Percentiles rank a stretch among this genome's conserved stretches.
phyloP scores from a whole-genome alignment of 1,140 invertebrate genomes.

The Cydia fagiglandana region DNA sequence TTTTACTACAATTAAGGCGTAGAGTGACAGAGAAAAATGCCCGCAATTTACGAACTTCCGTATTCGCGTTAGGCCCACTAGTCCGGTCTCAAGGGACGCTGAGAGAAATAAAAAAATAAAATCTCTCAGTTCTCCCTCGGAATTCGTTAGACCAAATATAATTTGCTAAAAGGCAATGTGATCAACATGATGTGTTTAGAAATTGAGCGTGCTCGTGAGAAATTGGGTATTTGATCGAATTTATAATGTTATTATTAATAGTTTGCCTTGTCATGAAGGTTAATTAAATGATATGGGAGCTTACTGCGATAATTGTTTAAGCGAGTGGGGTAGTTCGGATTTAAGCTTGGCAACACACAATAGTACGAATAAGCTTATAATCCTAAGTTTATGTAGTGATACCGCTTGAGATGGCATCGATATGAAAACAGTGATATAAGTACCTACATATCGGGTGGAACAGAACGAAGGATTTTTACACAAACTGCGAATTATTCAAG shows the following conservation, averaged over 20 bases:
- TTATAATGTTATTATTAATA: neutral
- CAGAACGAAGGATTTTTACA: too few relatives aligned
- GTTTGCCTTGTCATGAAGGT: neutral
- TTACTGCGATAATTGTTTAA: neutral
- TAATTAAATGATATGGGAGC: neutral
- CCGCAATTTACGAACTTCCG: too few relatives aligned
- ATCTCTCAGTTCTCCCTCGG: constrained; percentile 11
- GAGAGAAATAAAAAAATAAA: neutral
- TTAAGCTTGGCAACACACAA: neutral
- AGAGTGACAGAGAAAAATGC: too few relatives aligned
- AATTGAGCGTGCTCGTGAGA: neutral
- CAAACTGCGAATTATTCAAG: too few relatives aligned
- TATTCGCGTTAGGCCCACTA: neutral
- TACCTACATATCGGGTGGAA: too few relatives aligned
- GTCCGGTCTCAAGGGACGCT: neutral
- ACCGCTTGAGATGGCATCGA: neutral
- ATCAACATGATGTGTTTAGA: constrained; percentile 4
- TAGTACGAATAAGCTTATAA: neutral
- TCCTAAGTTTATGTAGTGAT: neutral
- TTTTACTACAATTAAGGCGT: too few relatives aligned
- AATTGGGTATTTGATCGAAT: constrained; percentile 25
- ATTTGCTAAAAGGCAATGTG: neutral
- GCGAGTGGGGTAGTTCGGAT: neutral
- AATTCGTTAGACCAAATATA: constrained; percentile 15
- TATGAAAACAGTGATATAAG: too few relatives aligned